Evolutionary conservation across 2,113 vertebrate species (phyloP).

Genomic region (Calyptomena viridis): DNA sequence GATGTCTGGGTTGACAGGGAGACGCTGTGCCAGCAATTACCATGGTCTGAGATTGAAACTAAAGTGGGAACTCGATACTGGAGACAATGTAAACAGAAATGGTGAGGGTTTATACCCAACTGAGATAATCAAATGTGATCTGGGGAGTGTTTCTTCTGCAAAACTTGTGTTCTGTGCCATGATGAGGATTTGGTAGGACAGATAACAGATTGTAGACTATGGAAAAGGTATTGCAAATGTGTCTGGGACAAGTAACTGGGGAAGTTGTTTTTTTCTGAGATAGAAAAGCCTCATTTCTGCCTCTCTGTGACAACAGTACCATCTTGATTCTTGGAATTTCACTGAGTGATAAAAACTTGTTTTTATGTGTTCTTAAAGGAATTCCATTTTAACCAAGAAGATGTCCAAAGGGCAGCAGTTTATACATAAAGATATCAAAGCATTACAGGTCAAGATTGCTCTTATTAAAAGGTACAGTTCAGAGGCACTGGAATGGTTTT

Average conservation of each 20-base stretch:
- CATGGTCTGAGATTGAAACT: constrained; percentile 72
- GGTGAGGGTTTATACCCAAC: constrained; percentile 53
- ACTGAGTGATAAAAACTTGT: not conserved
- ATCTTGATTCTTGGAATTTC: not conserved
- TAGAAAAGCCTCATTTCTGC: not conserved
- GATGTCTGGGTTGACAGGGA: constrained; percentile 39
- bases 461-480: constrained; percentile 74
- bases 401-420: constrained; percentile 39
- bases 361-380: constrained; percentile 55
- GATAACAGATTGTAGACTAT: not conserved
- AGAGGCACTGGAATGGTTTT: not conserved
- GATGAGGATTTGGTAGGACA: not conserved
- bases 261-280: not conserved
- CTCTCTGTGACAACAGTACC: not conserved
- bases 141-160: not conserved
- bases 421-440: not conserved
- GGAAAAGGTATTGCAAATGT: not conserved
- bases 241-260: not conserved
- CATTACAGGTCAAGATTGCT: constrained; percentile 57
- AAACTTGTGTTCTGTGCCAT: not conserved
- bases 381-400: constrained; percentile 56
- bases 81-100: constrained; percentile 79
- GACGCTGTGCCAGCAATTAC: constrained; percentile 56
- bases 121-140: not conserved
- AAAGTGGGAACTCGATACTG: constrained; percentile 74